Evolutionary conservation across 2,113 vertebrate genomes (phyloP).

Genomic region (Megaleporinus macrocephalus): DNA sequence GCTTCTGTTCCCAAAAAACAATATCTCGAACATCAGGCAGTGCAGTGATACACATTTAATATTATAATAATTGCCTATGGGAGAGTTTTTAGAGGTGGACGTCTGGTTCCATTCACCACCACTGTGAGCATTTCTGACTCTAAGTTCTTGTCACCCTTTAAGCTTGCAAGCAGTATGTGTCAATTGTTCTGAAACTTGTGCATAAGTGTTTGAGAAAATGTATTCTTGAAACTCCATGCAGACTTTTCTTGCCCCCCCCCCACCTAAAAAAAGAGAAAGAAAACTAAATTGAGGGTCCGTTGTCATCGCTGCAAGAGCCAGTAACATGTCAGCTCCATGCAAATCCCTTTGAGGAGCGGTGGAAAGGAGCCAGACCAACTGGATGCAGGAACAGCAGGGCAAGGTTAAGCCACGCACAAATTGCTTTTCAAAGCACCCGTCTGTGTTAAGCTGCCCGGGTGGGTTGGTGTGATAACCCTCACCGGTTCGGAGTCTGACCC

Average conservation of each 20-base stretch:
- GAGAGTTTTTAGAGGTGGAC: too few relatives aligned
- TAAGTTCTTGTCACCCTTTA: not conserved
- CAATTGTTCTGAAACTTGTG: not conserved
- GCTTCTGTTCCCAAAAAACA: too few relatives aligned
- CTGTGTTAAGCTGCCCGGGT: slow-evolving; percentile 34
- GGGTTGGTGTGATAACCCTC: slow-evolving; percentile 25
- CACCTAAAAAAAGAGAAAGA: not conserved
- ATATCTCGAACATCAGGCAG: too few relatives aligned
- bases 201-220: not conserved
- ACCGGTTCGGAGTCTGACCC: not conserved
- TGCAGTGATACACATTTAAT: too few relatives aligned
- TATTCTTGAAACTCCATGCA: not conserved
- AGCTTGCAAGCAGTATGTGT: not conserved
- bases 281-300: not conserved
- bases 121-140: too few relatives aligned
- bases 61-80: too few relatives aligned
- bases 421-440: slow-evolving; percentile 47
- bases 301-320: not conserved
- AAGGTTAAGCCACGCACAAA: slow-evolving; percentile 44
- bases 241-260: not conserved
- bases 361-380: slow-evolving; percentile 21
- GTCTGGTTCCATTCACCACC: too few relatives aligned
- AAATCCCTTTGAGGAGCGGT: slow-evolving; percentile 7
- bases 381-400: slow-evolving; percentile 28
- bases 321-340: slow-evolving; percentile 7